phyloP scores from a whole-genome alignment of 2,888 invertebrate species.

The Limulus polyphemus region DNA sequence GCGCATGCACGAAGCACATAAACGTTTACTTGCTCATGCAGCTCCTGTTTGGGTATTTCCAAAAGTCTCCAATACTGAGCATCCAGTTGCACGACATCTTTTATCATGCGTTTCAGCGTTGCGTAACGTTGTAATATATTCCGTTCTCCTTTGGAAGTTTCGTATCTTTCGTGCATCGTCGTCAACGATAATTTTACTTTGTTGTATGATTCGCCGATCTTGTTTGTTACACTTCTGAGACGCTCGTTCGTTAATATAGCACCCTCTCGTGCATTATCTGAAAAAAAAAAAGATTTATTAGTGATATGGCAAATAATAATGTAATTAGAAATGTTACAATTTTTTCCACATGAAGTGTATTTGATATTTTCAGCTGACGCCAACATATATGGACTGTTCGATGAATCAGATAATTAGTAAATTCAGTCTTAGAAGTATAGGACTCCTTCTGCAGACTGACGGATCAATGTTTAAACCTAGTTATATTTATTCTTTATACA shows the following conservation, averaged over 20 bases:
- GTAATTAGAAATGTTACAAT: too few relatives aligned
- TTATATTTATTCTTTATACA: too few relatives aligned
- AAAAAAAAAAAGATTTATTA: too few relatives aligned
- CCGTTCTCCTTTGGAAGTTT: slow-evolving; percentile 68
- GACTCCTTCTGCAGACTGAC: too few relatives aligned
- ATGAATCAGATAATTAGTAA: too few relatives aligned
- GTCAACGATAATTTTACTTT: slow-evolving; percentile 77
- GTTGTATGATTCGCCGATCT: slow-evolving; percentile 77
- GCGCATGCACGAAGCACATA: slow-evolving; percentile 81
- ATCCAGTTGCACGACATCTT: slow-evolving; percentile 82
- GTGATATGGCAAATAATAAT: too few relatives aligned
- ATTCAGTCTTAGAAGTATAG: too few relatives aligned
- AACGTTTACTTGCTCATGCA: slow-evolving; percentile 80
- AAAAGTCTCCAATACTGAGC: slow-evolving; percentile 88
- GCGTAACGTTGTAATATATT: slow-evolving; percentile 78
- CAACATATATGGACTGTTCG: too few relatives aligned
- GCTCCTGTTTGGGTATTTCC: slow-evolving; percentile 85
- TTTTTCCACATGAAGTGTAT: too few relatives aligned
- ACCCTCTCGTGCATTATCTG: slow-evolving; percentile 75
- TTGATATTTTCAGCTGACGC: too few relatives aligned
- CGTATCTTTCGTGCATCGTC: slow-evolving; percentile 73
- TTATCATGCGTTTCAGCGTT: slow-evolving; percentile 54
- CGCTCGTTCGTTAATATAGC: slow-evolving; percentile 82
- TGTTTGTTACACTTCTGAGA: slow-evolving; percentile 62
- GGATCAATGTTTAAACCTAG: too few relatives aligned